Evolutionary conservation across 2,797 vertebrate species (phyloP), one percentile per base, ranked within the genome.

Genomic region (Poliocrania exsul): DNA sequence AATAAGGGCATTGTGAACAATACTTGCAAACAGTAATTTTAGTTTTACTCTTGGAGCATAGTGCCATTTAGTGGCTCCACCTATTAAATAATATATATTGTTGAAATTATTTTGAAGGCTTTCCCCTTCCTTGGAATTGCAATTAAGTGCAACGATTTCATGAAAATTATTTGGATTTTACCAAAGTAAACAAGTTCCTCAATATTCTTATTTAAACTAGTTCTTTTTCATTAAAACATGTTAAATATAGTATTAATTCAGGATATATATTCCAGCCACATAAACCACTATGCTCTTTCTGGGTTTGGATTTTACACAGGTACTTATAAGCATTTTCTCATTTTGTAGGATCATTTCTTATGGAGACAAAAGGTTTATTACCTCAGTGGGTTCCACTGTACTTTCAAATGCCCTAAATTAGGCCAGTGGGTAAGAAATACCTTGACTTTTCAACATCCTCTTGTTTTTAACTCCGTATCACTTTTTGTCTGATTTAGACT

Each of bases 11-110:
- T 82, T 61, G 35, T 78, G 83, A 95, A 54, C 20, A 71, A 38
- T 53, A 58, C 40, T 90, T 92, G 81, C 20, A 94, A 86, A 90
- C 28, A 80, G 53, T 47, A 67, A n/a, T 24, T 74, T 84, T 81
- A 82, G 71, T 92, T 96, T 70, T 61, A 29, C 50, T 51, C 50
- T 17, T 51, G 28, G 26, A 29, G 28, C 16, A 29, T 51, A 51
- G 50, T 29, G 50, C 16, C 28, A 51, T 29, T 51, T 51, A 51
- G 26, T 10, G 16, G 50, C 26, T 29, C 50, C 50, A 51, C 6
- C 9, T 16, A 51, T 17, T 17, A 28, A 51, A 28, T 29, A 51
- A 51, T 29, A 51, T 29, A 29, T 51, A 16, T 16, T 16, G 10
- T 51, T 51, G 29, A 51, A 51, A 18, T 28, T 29, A 51, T 29